A percentile compares a stretch with the other conserved stretches of the same genome.
These are phyloP conservation scores for Scomber scombrus DNA, from an alignment of 2,113 vertebrate genomes.

Conservation along the genomic window DNA sequence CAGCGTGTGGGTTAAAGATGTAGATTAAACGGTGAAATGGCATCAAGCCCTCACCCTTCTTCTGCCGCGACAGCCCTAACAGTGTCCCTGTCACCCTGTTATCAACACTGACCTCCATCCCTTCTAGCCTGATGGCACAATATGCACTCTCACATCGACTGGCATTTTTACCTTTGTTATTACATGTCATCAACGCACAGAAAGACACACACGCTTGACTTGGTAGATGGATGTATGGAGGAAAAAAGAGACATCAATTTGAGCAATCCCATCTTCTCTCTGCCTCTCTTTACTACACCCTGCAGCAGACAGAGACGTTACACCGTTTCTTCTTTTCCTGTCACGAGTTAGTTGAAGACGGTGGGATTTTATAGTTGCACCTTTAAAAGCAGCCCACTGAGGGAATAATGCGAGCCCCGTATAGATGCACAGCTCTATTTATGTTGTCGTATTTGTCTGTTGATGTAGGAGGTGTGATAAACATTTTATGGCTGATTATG, in stretches of 20 bases:
- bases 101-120: conserved; percentile 41
- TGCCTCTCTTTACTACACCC: conserved; percentile 14
- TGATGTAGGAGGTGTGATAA: conserved; percentile 67
- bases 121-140: conserved; percentile 10
- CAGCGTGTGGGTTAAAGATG: neutral
- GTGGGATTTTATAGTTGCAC: conserved; percentile 31
- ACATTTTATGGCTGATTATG: conserved; percentile 72
- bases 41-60: conserved; percentile 29
- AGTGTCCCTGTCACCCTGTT: conserved; percentile 57
- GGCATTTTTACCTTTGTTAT: conserved; percentile 52
- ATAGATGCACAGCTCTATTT: conserved; percentile 50
- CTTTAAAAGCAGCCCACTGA: conserved; percentile 29
- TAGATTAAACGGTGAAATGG: conserved; percentile 56
- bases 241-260: conserved; percentile 20
- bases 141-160: conserved; percentile 51
- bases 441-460: conserved; percentile 63
- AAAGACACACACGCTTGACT: conserved; percentile 24
- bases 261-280: neutral
- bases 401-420: conserved; percentile 27
- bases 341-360: neutral
- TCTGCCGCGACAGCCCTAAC: conserved; percentile 19
- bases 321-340: neutral
- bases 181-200: conserved; percentile 55
- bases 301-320: conserved; percentile 8
- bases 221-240: conserved; percentile 1